These are phyloP conservation scores for Ephialtes manifestator DNA, from an alignment of 2,888 invertebrate genomes.

Conservation along the genomic window DNA sequence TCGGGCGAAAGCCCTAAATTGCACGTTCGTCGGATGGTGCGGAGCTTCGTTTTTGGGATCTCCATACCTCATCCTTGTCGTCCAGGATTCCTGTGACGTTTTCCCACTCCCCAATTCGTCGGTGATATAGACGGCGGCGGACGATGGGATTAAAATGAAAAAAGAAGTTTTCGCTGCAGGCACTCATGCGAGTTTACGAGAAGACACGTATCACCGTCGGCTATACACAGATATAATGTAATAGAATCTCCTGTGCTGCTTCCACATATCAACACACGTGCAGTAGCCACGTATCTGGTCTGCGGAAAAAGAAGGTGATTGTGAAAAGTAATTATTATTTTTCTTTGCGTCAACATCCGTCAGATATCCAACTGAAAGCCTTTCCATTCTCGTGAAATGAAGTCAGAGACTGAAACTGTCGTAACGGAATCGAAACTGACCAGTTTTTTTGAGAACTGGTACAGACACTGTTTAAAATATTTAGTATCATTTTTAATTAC, in stretches of 20 bases:
- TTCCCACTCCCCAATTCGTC: background rate
- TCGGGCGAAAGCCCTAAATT: slow-evolving; percentile 61
- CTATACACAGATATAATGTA: background rate
- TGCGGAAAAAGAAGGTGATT: background rate
- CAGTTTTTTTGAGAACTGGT: no score
- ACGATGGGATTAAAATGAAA: slow-evolving; percentile 42
- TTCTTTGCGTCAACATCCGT: background rate
- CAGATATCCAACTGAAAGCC: background rate
- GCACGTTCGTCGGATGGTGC: slow-evolving; percentile 41
- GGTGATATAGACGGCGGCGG: slow-evolving; percentile 40
- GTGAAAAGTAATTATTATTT: background rate
- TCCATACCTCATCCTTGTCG: slow-evolving; percentile 42
- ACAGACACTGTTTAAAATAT: no score
- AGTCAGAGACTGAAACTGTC: background rate
- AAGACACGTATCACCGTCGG: slow-evolving; percentile 1
- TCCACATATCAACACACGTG: background rate
- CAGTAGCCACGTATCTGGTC: background rate
- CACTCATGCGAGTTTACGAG: slow-evolving; percentile 1
- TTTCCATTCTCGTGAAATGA: background rate
- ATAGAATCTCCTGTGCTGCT: background rate
- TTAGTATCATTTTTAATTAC: no score
- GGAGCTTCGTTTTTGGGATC: slow-evolving; percentile 40
- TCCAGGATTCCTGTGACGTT: slow-evolving; percentile 25
- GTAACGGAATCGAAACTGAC: no score
- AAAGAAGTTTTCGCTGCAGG: slow-evolving; percentile 14